Evolutionary conservation across 2,797 vertebrate species (phyloP).

Genomic region (Acrossocheilus wenchowensis): DNA sequence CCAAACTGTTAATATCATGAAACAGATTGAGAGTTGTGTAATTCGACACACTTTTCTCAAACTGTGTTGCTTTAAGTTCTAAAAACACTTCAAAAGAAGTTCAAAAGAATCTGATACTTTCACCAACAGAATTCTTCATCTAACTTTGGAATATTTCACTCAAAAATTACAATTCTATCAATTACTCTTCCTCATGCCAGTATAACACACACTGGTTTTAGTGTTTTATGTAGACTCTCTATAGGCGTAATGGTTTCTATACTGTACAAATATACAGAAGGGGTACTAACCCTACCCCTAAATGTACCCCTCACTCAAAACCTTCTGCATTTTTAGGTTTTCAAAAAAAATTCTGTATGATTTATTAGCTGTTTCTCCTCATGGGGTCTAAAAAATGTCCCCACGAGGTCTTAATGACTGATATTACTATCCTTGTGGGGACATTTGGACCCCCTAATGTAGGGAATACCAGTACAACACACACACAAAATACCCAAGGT

Average conservation of each 20-base stretch:
- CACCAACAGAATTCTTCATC: neutral
- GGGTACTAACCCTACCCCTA: too few species aligned
- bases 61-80: neutral
- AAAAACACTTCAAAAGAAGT: neutral
- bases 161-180: too few species aligned
- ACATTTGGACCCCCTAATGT: neutral
- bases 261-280: too few species aligned
- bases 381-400: too few species aligned
- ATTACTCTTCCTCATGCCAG: too few species aligned
- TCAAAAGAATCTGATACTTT: neutral
- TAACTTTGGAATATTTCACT: neutral
- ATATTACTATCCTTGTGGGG: neutral
- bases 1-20: neutral
- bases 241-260: too few species aligned
- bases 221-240: too few species aligned
- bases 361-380: neutral
- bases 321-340: too few species aligned
- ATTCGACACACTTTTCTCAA: neutral
- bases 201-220: too few species aligned
- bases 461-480: neutral
- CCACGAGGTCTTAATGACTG: neutral
- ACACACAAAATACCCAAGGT: neutral
- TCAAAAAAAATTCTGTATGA: neutral
- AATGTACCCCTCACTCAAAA: too few species aligned
- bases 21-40: neutral